Base-by-base conservation (phyloP, 2,888 invertebrate species). In the Coelopa pilipes region DNA sequence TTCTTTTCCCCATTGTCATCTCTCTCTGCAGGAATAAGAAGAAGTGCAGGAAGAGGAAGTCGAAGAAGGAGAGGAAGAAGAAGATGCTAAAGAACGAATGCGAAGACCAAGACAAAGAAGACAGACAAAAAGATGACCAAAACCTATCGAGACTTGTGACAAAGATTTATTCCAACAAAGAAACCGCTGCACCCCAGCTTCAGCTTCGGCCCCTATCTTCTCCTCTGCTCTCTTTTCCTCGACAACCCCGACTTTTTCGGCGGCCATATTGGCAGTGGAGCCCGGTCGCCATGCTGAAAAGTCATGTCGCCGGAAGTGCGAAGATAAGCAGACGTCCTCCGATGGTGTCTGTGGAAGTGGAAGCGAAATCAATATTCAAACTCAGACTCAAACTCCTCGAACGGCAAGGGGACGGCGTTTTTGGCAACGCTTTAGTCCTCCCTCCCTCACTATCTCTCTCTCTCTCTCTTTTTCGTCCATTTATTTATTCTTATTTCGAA, bases 151-250 rank as follows among this genome's bases (percentile, higher is more conserved):
- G 65, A 71, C 63, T 68, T 50, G 59, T 76, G 76, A 74, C 73
- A 70, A 55, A 68, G 74, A 76, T 76, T 76, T 76, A 76, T 74
- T 75, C 73, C 65, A 70, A 71, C 34, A 34, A 34, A 34, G 34
- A 34, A 34, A 34, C 34, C 34, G 34, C 34, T 71, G 71, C 62
- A 59, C 47, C 24, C n/a, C 55, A 73, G 65, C 53, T 34, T 65
- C 46, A 17, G 65, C 59, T 55, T 13, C 17, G 79, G 79, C 81
- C 81, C 79, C 81, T 81, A 79, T 76, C 82, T 76, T 66, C 45
- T 50, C 50, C 15, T 11, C 12, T 10, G 65, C 10, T 65, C 11
- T 9, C 59, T 34, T 50, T 11, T 45, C 34, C 45, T 68, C 19
- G 68, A 55, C 57, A 55, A n/a, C n/a, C n/a, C n/a, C 34, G 34